Conservation (phyloP, 2,888 invertebrate genomes). For the Geotrupes spiniger region DNA sequence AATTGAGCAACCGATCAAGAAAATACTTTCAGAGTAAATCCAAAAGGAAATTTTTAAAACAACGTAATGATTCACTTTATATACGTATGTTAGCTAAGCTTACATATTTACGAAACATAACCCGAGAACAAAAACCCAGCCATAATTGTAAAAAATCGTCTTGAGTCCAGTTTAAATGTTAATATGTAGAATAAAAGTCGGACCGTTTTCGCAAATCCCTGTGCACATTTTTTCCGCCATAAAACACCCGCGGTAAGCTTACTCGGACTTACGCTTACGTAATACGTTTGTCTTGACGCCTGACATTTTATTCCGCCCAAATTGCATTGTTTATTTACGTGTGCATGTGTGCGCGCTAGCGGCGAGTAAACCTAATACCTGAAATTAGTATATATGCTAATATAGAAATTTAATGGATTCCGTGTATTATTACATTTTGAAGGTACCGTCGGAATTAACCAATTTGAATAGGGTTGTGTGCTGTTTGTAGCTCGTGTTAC, state of each 20-base stretch:
- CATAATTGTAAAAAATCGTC: too few species aligned
- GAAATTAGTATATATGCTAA: conserved; percentile 46
- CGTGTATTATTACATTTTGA: conserved; percentile 44
- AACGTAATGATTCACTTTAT: too few species aligned
- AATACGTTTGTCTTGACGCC: conserved; percentile 8
- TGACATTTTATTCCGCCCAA: conserved; percentile 20
- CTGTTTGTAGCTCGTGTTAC: too few species aligned
- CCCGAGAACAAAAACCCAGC: too few species aligned
- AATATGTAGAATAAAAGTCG: conserved; percentile 16
- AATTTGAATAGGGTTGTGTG: conserved; percentile 42
- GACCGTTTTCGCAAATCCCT: conserved; percentile 9
- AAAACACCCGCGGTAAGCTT: conserved; percentile 14
- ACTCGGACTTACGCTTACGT: conserved; percentile 13
- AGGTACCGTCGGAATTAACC: conserved; percentile 42
- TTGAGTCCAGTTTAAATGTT: conserved; percentile 18
- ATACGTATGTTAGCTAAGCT: too few species aligned
- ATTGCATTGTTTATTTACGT: conserved; percentile 35
- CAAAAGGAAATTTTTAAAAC: too few species aligned
- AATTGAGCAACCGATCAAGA: too few species aligned
- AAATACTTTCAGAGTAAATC: too few species aligned
- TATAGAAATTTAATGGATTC: conserved; percentile 46
- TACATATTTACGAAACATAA: too few species aligned
- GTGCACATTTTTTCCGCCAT: conserved; percentile 6
- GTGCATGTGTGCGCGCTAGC: not conserved
- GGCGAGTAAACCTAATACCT: conserved; percentile 37